Evolutionary conservation across 2,888 invertebrate species (phyloP).

Genomic region (Hydriomena furcata): DNA sequence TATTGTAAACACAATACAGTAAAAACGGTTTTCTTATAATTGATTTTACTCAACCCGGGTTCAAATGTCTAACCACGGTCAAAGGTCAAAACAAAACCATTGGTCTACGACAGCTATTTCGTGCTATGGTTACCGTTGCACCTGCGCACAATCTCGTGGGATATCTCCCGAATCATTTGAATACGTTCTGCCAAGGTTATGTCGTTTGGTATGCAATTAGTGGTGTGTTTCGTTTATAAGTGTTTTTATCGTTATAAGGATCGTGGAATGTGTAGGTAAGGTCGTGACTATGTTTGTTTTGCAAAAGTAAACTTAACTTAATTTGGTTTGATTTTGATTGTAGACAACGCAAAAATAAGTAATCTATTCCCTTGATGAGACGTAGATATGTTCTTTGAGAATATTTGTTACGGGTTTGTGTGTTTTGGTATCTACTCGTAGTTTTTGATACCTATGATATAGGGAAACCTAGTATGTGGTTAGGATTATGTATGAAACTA

Average conservation of each 20-base stretch:
- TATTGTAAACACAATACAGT: too few species aligned
- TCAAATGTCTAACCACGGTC: slow-evolving; percentile 13
- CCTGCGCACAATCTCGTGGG: slow-evolving; percentile 25
- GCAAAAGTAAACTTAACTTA: slow-evolving; percentile 13
- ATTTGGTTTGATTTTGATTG: too few species aligned
- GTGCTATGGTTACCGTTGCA: slow-evolving; percentile 18
- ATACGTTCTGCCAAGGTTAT: slow-evolving; percentile 27
- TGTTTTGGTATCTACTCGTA: too few species aligned
- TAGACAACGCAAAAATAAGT: too few species aligned
- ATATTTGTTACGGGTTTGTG: too few species aligned
- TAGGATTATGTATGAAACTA: too few species aligned
- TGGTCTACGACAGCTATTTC: slow-evolving; percentile 15
- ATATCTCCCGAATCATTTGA: slow-evolving; percentile 28
- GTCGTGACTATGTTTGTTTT: slow-evolving; percentile 13
- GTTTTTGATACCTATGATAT: too few species aligned
- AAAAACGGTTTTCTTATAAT: background rate
- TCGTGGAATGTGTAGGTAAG: slow-evolving; percentile 12
- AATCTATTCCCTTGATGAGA: too few species aligned
- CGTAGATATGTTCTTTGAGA: too few species aligned
- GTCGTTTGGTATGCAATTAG: slow-evolving; percentile 24
- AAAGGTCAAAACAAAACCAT: slow-evolving; percentile 14
- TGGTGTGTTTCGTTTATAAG: slow-evolving; percentile 19
- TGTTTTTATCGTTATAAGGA: slow-evolving; percentile 15
- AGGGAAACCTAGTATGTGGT: too few species aligned
- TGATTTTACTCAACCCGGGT: slow-evolving; percentile 1